phyloP scores from a whole-genome alignment of 2,888 invertebrate genomes.

The Tenthredo mesomela region DNA sequence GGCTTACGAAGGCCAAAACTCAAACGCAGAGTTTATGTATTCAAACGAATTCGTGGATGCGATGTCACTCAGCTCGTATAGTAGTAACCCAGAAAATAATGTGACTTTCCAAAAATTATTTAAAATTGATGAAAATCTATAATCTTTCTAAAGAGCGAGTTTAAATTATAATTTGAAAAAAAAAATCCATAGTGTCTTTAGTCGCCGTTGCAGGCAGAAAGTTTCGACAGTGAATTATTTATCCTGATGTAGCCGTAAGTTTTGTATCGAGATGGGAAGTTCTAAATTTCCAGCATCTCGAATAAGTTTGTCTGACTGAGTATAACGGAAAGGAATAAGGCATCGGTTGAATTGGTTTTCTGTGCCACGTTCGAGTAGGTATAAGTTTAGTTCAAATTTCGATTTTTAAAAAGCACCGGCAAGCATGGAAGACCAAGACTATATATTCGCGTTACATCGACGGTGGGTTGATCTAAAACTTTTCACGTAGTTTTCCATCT shows the following conservation, averaged over 20 bases:
- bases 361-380: neutral
- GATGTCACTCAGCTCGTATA: neutral
- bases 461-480: conserved; percentile 15
- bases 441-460: conserved; percentile 1
- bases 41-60: neutral
- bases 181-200: neutral
- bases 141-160: too few relatives aligned
- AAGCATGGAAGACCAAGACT: neutral
- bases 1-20: neutral
- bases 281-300: neutral
- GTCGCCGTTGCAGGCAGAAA: neutral
- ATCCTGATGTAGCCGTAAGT: neutral
- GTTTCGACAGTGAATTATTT: neutral
- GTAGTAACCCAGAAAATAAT: neutral
- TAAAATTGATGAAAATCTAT: neutral
- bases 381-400: neutral
- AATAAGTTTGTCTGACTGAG: neutral
- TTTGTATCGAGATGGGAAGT: neutral
- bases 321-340: neutral
- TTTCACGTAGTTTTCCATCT: neutral
- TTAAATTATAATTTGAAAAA: neutral
- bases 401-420: neutral
- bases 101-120: neutral
- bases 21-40: neutral
- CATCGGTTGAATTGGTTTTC: neutral